These are phyloP conservation scores for Rugalucina vietnamica DNA, from an alignment of 2,888 invertebrate species.

Conservation along the genomic window DNA sequence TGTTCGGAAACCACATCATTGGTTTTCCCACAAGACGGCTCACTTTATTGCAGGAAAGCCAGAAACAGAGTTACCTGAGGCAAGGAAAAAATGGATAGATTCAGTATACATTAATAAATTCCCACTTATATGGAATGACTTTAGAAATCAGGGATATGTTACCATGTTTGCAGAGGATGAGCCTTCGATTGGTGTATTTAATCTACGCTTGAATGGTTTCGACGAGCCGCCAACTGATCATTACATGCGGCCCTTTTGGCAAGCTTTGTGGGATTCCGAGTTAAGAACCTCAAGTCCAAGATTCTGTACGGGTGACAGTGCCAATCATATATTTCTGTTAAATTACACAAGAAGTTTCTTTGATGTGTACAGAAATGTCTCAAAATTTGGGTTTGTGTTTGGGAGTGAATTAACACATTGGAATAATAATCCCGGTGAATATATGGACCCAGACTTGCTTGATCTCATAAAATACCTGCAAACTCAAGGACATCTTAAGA, in stretches of 20 bases:
- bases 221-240: constrained; percentile 79
- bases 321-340: constrained; percentile 76
- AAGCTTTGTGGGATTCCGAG: constrained; percentile 69
- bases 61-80: constrained; percentile 74
- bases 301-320: constrained; percentile 76
- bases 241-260: constrained; percentile 83
- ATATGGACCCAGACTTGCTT: constrained; percentile 76
- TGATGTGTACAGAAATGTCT: constrained; percentile 70
- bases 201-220: constrained; percentile 80
- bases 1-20: no score
- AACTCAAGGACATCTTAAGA: constrained; percentile 69
- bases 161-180: constrained; percentile 82
- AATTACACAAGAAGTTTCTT: constrained; percentile 79
- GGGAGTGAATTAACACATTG: constrained; percentile 78
- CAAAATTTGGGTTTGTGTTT: constrained; percentile 79
- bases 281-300: constrained; percentile 62
- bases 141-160: constrained; percentile 76
- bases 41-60: constrained; percentile 68
- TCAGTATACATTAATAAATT: constrained; percentile 72
- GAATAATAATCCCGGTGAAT: constrained; percentile 79
- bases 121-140: constrained; percentile 80
- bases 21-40: no score
- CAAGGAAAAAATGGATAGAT: constrained; percentile 55
- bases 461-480: constrained; percentile 70
- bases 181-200: constrained; percentile 77